A percentile compares a stretch with the other conserved stretches of the same genome.
These are phyloP conservation scores for Neostethus bicornis DNA, from an alignment of 2,797 vertebrate species.

Conservation along the genomic window DNA sequence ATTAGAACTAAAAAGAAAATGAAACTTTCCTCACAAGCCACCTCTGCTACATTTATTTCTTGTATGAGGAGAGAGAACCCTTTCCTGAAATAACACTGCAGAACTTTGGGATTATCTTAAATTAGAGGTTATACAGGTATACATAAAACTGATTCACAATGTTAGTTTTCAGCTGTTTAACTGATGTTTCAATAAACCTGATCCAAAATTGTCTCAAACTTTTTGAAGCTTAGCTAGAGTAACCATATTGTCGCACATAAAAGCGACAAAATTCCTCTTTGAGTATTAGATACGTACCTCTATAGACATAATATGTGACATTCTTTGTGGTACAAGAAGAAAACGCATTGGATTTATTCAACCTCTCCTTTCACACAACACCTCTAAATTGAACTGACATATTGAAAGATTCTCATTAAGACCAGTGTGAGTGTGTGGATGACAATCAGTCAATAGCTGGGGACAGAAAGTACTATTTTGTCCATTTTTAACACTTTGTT, in stretches of 20 bases:
- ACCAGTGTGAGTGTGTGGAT: constrained; percentile 1
- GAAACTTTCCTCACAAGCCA: constrained; percentile 17
- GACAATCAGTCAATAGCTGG: constrained; percentile 1
- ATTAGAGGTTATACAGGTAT: not conserved
- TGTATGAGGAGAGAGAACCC: not conserved
- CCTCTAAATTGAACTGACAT: not conserved
- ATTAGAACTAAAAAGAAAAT: constrained; percentile 18
- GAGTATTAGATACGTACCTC: not conserved
- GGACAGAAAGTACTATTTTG: constrained; percentile 40
- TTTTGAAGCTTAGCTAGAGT: too few species aligned
- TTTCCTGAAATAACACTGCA: constrained; percentile 12
- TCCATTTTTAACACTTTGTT: constrained; percentile 52
- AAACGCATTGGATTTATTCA: not conserved
- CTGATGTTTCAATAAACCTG: too few species aligned
- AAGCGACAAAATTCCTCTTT: not conserved
- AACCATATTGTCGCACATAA: too few species aligned
- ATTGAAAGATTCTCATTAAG: not conserved
- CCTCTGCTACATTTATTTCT: constrained; percentile 44
- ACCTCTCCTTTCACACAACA: not conserved
- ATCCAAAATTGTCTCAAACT: too few species aligned
- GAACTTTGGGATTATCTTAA: constrained; percentile 19
- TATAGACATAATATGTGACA: not conserved
- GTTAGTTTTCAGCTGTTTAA: too few species aligned
- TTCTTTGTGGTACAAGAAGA: constrained; percentile 6
- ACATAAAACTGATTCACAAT: too few species aligned